Evolutionary conservation across 92 coral and sea anemone genomes (phyloP).

Genomic region (Actinostola sp.): DNA sequence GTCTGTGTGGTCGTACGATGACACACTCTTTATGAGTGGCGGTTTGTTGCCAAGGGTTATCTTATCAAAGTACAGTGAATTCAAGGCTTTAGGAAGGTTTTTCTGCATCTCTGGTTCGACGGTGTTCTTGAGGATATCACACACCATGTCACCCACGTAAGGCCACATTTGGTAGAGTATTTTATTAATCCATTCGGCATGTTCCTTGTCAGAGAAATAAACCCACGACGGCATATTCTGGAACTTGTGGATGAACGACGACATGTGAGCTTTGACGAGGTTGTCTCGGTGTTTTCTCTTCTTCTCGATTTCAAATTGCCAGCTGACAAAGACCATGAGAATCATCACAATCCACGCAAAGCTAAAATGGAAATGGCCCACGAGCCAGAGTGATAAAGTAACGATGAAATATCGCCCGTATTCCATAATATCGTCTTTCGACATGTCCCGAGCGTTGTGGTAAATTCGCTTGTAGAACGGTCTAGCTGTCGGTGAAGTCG

Average conservation of each 20-base stretch:
- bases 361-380: constrained; percentile 92
- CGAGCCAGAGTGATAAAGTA: constrained; percentile 86
- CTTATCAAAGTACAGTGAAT: constrained; percentile 83
- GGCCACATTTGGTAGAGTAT: constrained; percentile 99
- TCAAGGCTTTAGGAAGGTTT: constrained; percentile 79
- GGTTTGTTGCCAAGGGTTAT: constrained; percentile 91
- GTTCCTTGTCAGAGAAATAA: constrained; percentile 82
- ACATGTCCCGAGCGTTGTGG: constrained; percentile 60
- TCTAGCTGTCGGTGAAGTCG: not conserved
- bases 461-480: constrained; percentile 79
- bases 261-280: constrained; percentile 74
- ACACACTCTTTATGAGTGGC: constrained; percentile 77
- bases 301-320: constrained; percentile 88
- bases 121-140: constrained; percentile 83
- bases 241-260: constrained; percentile 80
- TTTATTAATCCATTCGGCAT: constrained; percentile 88
- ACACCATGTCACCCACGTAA: constrained; percentile 88
- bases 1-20: constrained; percentile 58
- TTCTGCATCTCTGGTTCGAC: constrained; percentile 99
- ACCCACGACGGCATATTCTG: constrained; percentile 93
- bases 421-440: constrained; percentile 62
- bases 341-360: constrained; percentile 97
- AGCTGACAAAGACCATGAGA: constrained; percentile 83
- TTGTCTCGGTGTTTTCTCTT: constrained; percentile 79
- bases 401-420: constrained; percentile 73